phyloP scores from a whole-genome alignment of 2,113 vertebrate genomes.

The Heterochromis multidens region DNA sequence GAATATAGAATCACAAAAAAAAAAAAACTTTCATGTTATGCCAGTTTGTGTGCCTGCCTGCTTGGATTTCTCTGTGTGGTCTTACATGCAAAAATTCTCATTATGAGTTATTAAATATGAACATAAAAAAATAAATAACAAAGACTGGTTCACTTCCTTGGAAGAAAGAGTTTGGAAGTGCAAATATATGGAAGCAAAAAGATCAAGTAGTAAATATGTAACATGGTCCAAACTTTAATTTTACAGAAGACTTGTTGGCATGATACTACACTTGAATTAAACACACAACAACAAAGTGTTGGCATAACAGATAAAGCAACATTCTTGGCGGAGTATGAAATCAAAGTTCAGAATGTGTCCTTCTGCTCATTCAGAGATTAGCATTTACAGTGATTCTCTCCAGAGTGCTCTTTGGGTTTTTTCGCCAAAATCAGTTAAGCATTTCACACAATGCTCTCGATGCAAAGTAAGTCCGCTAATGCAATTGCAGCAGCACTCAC shows the following conservation, averaged over 20 bases:
- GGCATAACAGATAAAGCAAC: not conserved
- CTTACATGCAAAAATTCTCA: not conserved
- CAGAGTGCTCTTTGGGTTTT: constrained; percentile 29
- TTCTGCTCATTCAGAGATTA: constrained; percentile 22
- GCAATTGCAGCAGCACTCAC: constrained; percentile 31
- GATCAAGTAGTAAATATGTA: not conserved
- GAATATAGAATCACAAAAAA: not conserved
- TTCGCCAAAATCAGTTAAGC: constrained; percentile 37
- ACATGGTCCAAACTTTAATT: not conserved
- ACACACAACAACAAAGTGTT: not conserved
- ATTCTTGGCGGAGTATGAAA: constrained; percentile 20
- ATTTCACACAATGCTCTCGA: constrained; percentile 13
- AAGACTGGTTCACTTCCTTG: not conserved
- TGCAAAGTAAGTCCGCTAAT: constrained; percentile 27
- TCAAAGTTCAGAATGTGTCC: constrained; percentile 6
- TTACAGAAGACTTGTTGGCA: not conserved
- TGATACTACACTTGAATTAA: constrained; percentile 2
- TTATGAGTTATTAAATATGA: not conserved
- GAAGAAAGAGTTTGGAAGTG: not conserved
- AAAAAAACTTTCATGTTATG: not conserved
- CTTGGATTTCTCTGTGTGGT: not conserved
- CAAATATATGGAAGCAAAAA: not conserved
- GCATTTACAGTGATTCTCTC: constrained; percentile 40
- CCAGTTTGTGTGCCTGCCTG: not conserved
- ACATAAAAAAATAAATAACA: not conserved